Base-by-base conservation (phyloP, 2,888 invertebrate species). In the Tiliacea citrago region DNA sequence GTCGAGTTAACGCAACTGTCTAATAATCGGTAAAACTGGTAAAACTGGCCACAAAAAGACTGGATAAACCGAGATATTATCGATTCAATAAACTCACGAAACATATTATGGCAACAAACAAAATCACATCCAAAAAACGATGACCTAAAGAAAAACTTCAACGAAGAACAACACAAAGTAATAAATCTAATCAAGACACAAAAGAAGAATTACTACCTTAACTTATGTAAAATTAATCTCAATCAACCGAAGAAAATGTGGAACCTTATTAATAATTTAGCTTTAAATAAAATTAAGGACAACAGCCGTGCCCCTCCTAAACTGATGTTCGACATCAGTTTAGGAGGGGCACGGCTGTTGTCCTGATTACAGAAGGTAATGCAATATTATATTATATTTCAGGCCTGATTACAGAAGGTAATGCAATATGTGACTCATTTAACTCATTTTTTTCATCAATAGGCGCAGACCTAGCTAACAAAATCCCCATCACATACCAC, bases 181-280 rank as follows among this genome's bases (percentile, higher is more conserved):
- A 4, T 5, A 53, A 53, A n/a, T 3, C 10, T n/a, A n/a, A 53
- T 53, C 53, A 53, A 53, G 53, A 53, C 53, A n/a, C 53, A 53
- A 53, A 53, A 53, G 53, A 53, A 53, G 10, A 53, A 10, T 0
- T 21, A 51, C 51, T 51, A 21, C 53, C 53, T n/a, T n/a, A 53
- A 53, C 10, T 10, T 53, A 53, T 53, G n/a, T 53, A n/a, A 53
- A n/a, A 53, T 53, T 10, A 53, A 53, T 51, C 4, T n/a, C n/a
- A n/a, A n/a, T n/a, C n/a, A n/a, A n/a, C n/a, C n/a, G n/a, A n/a
- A n/a, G 39, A 39, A 39, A 29, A 68, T 45, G 60, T 68, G 42
- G 42, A 18, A 67, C 24, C 42, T 55, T 42, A 58, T 68, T 2
- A 58, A 68, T 45, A 68, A 68, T 29, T 4, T 68, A 58, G 29